phyloP scores from a whole-genome alignment of 1,140 invertebrate genomes.

The Drosophila ohnishii region DNA sequence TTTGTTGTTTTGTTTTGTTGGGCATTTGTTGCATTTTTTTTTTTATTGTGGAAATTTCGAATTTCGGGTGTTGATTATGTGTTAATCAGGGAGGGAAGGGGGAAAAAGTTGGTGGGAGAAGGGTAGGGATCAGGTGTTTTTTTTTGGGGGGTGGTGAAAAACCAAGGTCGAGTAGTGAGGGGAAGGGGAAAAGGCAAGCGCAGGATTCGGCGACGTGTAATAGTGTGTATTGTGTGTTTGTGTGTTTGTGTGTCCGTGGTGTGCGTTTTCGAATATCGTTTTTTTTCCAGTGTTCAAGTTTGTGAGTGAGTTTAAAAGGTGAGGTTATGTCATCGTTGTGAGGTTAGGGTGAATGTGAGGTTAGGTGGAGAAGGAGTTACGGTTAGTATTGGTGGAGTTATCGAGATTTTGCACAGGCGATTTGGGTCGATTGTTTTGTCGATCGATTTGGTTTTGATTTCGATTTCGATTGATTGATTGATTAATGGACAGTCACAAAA shows the following conservation, averaged over 20 bases:
- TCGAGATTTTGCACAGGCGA: slow-evolving; percentile 42
- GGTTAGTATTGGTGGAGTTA: slow-evolving; percentile 14
- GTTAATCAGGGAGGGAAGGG: slow-evolving; percentile 23
- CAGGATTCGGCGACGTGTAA: slow-evolving; percentile 50
- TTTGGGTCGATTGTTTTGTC: slow-evolving; percentile 45
- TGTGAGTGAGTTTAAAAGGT: slow-evolving; percentile 24
- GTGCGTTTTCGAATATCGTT: slow-evolving; percentile 16
- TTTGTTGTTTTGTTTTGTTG: slow-evolving; percentile 29
- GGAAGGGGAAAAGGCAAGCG: slow-evolving; percentile 29
- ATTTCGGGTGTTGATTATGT: slow-evolving; percentile 59
- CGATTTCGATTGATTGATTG: slow-evolving; percentile 42
- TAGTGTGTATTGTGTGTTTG: slow-evolving; percentile 33
- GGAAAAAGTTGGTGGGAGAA: neutral
- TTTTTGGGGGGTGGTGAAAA: slow-evolving; percentile 10
- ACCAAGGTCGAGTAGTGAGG: slow-evolving; percentile 15
- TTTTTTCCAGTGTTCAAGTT: slow-evolving; percentile 15
- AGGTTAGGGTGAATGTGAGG: slow-evolving; percentile 27
- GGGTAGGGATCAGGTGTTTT: slow-evolving; percentile 12
- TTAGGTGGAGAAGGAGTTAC: slow-evolving; percentile 27
- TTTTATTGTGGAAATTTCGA: slow-evolving; percentile 58
- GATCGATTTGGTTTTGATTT: slow-evolving; percentile 33
- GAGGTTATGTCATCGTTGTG: slow-evolving; percentile 27
- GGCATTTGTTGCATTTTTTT: slow-evolving; percentile 53
- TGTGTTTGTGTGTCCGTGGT: slow-evolving; percentile 15
- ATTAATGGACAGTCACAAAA: slow-evolving; percentile 54